phyloP scores from a whole-genome alignment of 2,797 vertebrate genomes.

The Chiroxiphia lanceolata region DNA sequence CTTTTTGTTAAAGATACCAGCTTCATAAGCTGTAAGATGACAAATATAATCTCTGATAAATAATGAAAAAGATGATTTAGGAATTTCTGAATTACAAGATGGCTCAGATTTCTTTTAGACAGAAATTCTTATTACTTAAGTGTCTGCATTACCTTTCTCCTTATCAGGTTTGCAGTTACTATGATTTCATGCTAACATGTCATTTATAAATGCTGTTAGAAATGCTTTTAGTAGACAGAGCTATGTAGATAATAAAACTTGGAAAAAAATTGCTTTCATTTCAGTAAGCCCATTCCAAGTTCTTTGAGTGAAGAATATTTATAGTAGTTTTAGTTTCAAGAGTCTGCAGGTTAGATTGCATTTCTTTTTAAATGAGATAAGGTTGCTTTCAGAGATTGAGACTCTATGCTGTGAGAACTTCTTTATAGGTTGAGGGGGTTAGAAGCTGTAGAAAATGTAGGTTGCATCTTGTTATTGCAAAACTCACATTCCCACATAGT shows the following conservation, averaged over 20 bases:
- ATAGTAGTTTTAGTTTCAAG: neutral
- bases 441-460: neutral
- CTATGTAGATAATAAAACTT: neutral
- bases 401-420: neutral
- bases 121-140: neutral
- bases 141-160: neutral
- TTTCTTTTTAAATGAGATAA: neutral
- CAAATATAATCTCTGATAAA: neutral
- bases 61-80: neutral
- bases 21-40: neutral
- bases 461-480: neutral
- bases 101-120: neutral
- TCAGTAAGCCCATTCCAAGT: neutral
- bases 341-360: neutral
- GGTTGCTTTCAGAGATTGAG: neutral
- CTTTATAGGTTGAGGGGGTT: neutral
- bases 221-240: neutral
- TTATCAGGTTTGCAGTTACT: neutral
- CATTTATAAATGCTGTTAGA: neutral
- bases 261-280: neutral
- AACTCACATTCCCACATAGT: neutral
- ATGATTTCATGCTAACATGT: neutral
- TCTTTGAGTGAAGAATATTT: neutral
- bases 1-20: neutral
- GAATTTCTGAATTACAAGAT: neutral